phyloP scores from a whole-genome alignment of 1,140 invertebrate species.

The Procambarus clarkii region DNA sequence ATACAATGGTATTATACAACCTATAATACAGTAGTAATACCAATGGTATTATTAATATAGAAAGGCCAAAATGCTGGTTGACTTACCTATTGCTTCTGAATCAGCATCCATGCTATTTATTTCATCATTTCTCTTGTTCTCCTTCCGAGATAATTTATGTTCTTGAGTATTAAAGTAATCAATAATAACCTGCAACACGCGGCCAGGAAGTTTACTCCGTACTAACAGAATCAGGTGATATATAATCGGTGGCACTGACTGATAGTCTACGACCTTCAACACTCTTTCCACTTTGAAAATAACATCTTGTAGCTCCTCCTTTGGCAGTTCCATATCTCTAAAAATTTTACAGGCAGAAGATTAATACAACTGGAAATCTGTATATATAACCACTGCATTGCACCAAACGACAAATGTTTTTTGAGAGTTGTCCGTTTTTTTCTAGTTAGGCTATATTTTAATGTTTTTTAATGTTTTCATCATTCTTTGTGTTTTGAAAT shows the following conservation, averaged over 20 bases:
- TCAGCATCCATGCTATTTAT: slow-evolving; percentile 15
- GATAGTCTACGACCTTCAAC: slow-evolving; percentile 75
- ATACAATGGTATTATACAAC: no score
- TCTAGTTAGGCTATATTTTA: no score
- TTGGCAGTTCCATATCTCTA: slow-evolving; percentile 75
- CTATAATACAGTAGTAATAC: no score
- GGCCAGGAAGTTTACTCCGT: slow-evolving; percentile 36
- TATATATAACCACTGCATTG: neutral
- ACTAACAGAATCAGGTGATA: slow-evolving; percentile 75
- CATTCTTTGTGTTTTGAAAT: no score
- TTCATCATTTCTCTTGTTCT: neutral
- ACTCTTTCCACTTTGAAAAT: slow-evolving; percentile 75
- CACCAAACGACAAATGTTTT: neutral
- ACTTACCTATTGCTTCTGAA: slow-evolving; percentile 39
- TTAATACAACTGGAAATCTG: neutral
- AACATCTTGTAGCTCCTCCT: slow-evolving; percentile 76
- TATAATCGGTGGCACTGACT: slow-evolving; percentile 76
- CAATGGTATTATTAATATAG: no score
- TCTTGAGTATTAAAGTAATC: slow-evolving; percentile 69
- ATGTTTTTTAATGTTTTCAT: no score
- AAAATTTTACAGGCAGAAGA: neutral
- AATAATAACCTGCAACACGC: slow-evolving; percentile 47
- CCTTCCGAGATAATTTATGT: slow-evolving; percentile 14
- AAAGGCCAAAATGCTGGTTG: no score
- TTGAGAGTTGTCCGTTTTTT: no score